phyloP scores from a whole-genome alignment of 2,113 vertebrate species.

The Mus musculus region GRCm39 chr2:90572501-90573000 shows the following conservation, averaged over 20 bases:
- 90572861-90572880: too few relatives aligned
- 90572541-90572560: neutral
- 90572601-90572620: neutral
- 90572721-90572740: neutral
- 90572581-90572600: neutral
- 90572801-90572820: neutral
- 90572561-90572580: neutral
- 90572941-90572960: too few relatives aligned
- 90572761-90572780: neutral
- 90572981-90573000: neutral
- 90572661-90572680: neutral
- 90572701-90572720: constrained; percentile 3
- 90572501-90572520: neutral
- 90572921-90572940: too few relatives aligned
- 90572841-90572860: neutral
- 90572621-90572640: neutral
- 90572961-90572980: too few relatives aligned
- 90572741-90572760: neutral
- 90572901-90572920: too few relatives aligned
- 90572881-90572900: too few relatives aligned
- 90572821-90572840: neutral
- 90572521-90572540: neutral
- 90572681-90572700: neutral
- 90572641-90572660: neutral
- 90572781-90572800: neutral